phyloP scores from a whole-genome alignment of 2,113 vertebrate species.

The Psammodynastes pulverulentus region DNA sequence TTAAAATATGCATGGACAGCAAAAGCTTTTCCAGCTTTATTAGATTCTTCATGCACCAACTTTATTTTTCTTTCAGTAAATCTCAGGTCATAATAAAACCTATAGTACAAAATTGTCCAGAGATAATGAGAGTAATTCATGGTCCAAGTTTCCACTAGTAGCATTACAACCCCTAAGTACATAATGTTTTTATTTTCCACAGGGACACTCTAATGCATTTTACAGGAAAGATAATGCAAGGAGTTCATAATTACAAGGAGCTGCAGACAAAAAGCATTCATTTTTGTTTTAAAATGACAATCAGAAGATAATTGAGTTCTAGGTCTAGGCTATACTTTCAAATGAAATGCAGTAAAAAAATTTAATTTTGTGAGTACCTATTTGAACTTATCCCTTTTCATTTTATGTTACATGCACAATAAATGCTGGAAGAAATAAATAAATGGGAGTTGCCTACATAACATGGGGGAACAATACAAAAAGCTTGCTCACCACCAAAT shows the following conservation, averaged over 20 bases:
- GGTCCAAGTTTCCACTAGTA: not conserved
- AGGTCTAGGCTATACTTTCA: not conserved
- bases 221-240: not conserved
- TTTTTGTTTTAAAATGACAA: not conserved
- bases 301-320: not conserved
- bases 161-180: not conserved
- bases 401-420: not conserved
- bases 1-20: not conserved
- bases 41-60: not conserved
- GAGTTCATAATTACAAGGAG: not conserved
- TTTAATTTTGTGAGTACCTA: not conserved
- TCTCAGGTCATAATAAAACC: constrained; percentile 36
- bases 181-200: constrained; percentile 22
- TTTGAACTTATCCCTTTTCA: not conserved
- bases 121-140: constrained; percentile 21
- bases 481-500: not conserved
- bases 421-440: not conserved
- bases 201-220: constrained; percentile 31
- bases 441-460: not conserved
- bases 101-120: constrained; percentile 14
- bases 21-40: not conserved
- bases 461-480: not conserved
- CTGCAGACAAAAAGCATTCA: not conserved
- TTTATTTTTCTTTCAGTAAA: not conserved
- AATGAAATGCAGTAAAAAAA: not conserved